Base-by-base conservation (phyloP, 2,113 vertebrate genomes). In the Triplophysa siluroides region DNA sequence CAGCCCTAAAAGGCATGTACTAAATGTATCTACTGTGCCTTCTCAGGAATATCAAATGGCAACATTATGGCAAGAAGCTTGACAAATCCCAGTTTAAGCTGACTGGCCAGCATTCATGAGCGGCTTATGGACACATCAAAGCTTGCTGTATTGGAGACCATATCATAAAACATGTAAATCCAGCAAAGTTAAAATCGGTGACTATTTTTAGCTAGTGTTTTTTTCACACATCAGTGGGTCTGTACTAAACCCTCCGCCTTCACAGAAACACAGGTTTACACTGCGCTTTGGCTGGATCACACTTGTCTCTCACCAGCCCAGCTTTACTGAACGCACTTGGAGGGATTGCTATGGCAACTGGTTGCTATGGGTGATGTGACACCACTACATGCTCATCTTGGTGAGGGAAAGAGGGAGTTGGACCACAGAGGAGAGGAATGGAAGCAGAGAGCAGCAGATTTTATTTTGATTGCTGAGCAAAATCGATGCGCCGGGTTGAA, bases 281-380 rank as follows among this genome's bases (percentile, higher is more conserved):
- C 70, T 54, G 79, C 62, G 79, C 71, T 80, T 79, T 52, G 77
- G 71, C 47, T 84, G 79, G 80, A 84, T 84, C 83, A 82, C 85
- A 82, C 80, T 54, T 78, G 65, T 18, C 71, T 81, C 82, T 81
- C 79, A 78, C 75, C 78, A 65, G 79, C 79, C 62, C 76, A 78
- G 79, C 81, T 86, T 86, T 83, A 68, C 76, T 71, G 79, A 86
- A 83, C 82, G 82, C 78, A 88, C 89, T 89, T 90, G 88, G 87
- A 81, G 63, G 85, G 89, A 91, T 94, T 88, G 89, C 93, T 90
- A 94, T 95, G 92, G 94, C 90, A 92, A 95, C 93, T 88, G 91
- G 94, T 95, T 94, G 91, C 92, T 89, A 92, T 81, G 77, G 86
- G 91, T 91, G 90, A 93, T 90, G 80, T 90, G 93, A 90, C 88